These are phyloP conservation scores for Penaeus chinensis DNA, from an alignment of 1,140 invertebrate genomes.

Conservation along the genomic window DNA sequence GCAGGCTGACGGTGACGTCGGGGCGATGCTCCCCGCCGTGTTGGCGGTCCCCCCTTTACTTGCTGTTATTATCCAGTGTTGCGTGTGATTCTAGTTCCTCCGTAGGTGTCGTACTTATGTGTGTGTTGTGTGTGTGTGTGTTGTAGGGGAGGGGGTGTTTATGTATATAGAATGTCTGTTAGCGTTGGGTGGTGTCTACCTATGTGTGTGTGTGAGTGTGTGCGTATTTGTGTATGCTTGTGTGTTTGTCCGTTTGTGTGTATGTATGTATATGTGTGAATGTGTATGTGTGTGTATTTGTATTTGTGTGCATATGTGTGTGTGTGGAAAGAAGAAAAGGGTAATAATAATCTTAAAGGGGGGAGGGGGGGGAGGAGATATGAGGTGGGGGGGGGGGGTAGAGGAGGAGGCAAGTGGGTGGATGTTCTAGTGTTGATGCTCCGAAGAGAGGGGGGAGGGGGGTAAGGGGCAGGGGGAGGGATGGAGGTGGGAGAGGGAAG, in stretches of 20 bases:
- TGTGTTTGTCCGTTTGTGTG: too few relatives aligned
- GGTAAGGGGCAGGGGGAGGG: background rate
- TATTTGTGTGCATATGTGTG: too few relatives aligned
- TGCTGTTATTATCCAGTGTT: too few relatives aligned
- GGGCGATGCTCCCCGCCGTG: too few relatives aligned
- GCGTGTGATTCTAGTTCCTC: too few relatives aligned
- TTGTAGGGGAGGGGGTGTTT: background rate
- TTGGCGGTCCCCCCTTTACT: too few relatives aligned
- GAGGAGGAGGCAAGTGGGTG: background rate
- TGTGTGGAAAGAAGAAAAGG: too few relatives aligned
- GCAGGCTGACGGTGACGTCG: too few relatives aligned
- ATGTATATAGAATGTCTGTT: background rate
- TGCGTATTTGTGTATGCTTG: too few relatives aligned
- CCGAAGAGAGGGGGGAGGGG: background rate
- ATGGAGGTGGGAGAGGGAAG: background rate
- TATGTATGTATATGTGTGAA: too few relatives aligned
- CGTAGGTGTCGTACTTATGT: too few relatives aligned
- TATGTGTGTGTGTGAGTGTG: background rate
- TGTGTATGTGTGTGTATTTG: too few relatives aligned
- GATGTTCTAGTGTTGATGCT: background rate
- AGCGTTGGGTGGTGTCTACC: background rate
- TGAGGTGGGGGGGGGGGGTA: background rate
- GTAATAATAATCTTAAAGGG: background rate
- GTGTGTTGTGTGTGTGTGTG: conserved; percentile 23
- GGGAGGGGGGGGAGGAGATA: background rate